A percentile compares a stretch with the other conserved stretches of the same genome.
These are phyloP conservation scores for Pocillopora verrucosa DNA, from an alignment of 64 coral and sea anemone species.

Conservation along the genomic window DNA sequence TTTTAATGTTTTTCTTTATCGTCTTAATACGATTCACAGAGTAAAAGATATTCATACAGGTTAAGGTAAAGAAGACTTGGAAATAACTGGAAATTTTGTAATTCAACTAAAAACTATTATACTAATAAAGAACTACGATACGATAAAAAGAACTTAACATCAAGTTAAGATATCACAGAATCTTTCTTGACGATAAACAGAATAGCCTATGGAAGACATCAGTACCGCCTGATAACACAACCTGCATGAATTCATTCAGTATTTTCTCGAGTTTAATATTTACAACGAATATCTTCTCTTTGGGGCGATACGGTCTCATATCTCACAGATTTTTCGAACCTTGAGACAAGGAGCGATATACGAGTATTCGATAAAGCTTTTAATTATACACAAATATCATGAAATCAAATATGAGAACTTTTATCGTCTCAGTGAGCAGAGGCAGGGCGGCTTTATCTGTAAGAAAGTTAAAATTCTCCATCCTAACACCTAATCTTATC, in stretches of 20 bases:
- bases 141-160: slow-evolving; percentile 5
- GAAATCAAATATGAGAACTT: slow-evolving; percentile 78
- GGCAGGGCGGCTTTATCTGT: slow-evolving; percentile 67
- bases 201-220: slow-evolving; percentile 6
- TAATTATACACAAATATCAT: slow-evolving; percentile 82
- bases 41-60: background rate
- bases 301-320: slow-evolving; percentile 58
- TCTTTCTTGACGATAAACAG: background rate
- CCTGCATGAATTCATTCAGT: slow-evolving; percentile 45
- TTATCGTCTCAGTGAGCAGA: slow-evolving; percentile 50
- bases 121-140: background rate
- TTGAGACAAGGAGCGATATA: slow-evolving; percentile 71
- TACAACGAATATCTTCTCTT: slow-evolving; percentile 46
- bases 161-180: background rate
- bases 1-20: slow-evolving; percentile 2
- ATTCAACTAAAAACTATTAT: background rate
- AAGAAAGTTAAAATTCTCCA: slow-evolving; percentile 54
- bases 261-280: slow-evolving; percentile 35
- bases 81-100: background rate
- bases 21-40: background rate
- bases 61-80: background rate
- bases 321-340: slow-evolving; percentile 45
- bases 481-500: slow-evolving; percentile 60
- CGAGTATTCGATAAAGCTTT: slow-evolving; percentile 69
- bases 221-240: slow-evolving; percentile 15